Conservation (phyloP, 2,888 invertebrate genomes). For the Apamea monoglypha region DNA sequence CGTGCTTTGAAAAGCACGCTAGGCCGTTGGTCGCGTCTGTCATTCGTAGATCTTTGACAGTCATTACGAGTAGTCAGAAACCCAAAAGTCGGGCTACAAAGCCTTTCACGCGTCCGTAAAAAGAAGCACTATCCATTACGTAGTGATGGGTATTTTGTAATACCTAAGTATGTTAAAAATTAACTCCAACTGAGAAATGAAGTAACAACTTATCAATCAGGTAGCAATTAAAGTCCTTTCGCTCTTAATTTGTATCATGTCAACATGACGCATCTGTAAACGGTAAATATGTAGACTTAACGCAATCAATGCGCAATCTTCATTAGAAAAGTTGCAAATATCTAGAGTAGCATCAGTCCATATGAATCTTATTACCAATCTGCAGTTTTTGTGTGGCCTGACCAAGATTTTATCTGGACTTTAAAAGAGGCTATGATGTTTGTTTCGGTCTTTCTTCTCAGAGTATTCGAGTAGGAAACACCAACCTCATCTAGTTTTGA, state of each 20-base stretch:
- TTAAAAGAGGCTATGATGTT: background rate
- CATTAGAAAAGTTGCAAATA: slow-evolving; percentile 7
- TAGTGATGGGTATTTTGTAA: background rate
- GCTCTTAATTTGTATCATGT: slow-evolving; percentile 23
- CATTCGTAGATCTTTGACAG: too few relatives aligned
- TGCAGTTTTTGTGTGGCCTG: background rate
- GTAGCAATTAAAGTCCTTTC: slow-evolving; percentile 19
- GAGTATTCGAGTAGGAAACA: background rate
- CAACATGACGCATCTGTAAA: slow-evolving; percentile 26
- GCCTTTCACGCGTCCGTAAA: background rate
- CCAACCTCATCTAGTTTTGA: background rate
- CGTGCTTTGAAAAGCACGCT: too few relatives aligned
- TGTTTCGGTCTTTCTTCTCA: background rate
- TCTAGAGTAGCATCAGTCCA: background rate
- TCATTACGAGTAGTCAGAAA: background rate
- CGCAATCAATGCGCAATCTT: slow-evolving; percentile 38
- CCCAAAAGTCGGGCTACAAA: background rate
- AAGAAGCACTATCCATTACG: background rate
- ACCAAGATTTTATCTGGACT: background rate
- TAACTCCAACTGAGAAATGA: background rate
- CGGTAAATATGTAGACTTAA: slow-evolving; percentile 32
- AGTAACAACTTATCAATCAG: slow-evolving; percentile 19
- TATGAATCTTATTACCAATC: background rate
- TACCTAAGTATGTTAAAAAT: background rate
- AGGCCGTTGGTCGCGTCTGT: too few relatives aligned